phyloP scores from a whole-genome alignment of 2,888 invertebrate species.

The Mechanitis mazaeus region DNA sequence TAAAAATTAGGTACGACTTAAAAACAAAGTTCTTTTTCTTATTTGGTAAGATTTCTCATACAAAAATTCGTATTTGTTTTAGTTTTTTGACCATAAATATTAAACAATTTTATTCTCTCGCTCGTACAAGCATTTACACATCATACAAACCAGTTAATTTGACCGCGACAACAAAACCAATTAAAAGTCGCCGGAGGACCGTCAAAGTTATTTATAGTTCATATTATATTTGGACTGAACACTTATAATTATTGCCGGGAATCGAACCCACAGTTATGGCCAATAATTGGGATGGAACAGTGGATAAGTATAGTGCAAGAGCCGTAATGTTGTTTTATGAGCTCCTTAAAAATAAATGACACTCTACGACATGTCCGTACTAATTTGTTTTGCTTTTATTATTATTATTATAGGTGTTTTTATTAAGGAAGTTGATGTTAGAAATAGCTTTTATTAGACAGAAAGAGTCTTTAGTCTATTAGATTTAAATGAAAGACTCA shows the following conservation, averaged over 20 bases:
- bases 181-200: conserved; percentile 35
- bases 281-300: conserved; percentile 68
- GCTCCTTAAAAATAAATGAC: conserved; percentile 65
- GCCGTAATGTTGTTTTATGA: conserved; percentile 65
- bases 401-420: too few relatives aligned
- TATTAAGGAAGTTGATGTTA: too few relatives aligned
- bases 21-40: not conserved
- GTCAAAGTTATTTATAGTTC: conserved; percentile 42
- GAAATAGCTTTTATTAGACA: not conserved
- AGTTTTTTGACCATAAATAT: too few relatives aligned
- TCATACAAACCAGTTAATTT: too few relatives aligned
- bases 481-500: too few relatives aligned
- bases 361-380: conserved; percentile 40
- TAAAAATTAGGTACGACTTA: not conserved
- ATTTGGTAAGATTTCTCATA: too few relatives aligned
- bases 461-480: too few relatives aligned
- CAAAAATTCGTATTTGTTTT: too few relatives aligned
- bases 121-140: too few relatives aligned
- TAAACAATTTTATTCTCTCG: too few relatives aligned
- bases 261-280: conserved; percentile 66
- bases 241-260: conserved; percentile 64
- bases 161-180: conserved; percentile 31
- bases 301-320: conserved; percentile 58
- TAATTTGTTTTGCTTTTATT: too few relatives aligned
- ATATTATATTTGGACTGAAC: conserved; percentile 39